phyloP scores from a whole-genome alignment of 2,888 invertebrate genomes.

The Conops quadrifasciatus region DNA sequence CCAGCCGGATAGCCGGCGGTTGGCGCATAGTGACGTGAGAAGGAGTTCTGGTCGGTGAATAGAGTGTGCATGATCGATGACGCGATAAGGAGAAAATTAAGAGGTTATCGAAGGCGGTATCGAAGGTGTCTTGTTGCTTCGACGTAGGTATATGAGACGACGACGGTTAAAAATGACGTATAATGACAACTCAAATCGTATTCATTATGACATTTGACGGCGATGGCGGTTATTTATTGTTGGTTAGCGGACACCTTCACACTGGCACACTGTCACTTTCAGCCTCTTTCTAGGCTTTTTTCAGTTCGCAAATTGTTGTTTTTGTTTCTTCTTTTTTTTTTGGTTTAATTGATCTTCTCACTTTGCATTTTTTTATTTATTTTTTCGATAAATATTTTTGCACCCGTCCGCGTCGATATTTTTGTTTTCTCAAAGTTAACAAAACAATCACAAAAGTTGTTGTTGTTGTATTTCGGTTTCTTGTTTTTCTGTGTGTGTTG shows the following conservation, averaged over 20 bases:
- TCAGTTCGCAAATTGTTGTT: too few species aligned
- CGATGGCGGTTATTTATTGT: too few species aligned
- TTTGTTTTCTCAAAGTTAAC: constrained; percentile 23
- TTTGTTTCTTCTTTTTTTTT: too few species aligned
- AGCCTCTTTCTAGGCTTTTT: too few species aligned
- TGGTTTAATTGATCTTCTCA: too few species aligned
- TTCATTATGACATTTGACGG: too few species aligned
- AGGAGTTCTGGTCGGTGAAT: constrained; percentile 92
- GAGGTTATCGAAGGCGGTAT: background rate
- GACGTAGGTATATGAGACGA: too few species aligned
- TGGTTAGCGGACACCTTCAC: too few species aligned
- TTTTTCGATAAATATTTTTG: background rate
- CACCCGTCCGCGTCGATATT: background rate
- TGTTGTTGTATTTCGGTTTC: constrained; percentile 30
- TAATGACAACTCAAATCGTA: too few species aligned
- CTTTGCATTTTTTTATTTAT: constrained; percentile 19
- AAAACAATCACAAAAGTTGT: constrained; percentile 23
- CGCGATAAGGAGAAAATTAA: background rate
- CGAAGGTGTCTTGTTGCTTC: too few species aligned
- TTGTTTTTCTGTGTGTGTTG: constrained; percentile 35
- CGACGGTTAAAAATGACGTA: too few species aligned
- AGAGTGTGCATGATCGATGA: constrained; percentile 80
- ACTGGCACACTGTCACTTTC: too few species aligned
- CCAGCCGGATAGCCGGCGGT: constrained; percentile 73
- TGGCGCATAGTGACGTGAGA: constrained; percentile 77